Conservation (phyloP, 1,140 invertebrate genomes). For the Camponotus vicinus region DNA sequence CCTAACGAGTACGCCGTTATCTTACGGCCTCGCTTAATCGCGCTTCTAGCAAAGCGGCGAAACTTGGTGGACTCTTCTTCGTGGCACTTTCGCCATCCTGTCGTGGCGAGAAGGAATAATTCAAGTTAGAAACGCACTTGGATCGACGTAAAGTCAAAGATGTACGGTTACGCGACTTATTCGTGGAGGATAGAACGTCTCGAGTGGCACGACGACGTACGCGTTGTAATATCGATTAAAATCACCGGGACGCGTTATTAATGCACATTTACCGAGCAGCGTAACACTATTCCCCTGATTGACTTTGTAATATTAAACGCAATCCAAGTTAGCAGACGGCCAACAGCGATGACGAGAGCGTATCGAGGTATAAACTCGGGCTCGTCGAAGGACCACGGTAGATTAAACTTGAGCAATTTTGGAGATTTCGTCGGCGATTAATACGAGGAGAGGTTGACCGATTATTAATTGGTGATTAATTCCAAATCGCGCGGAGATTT, state of each 20-base stretch:
- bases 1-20: conserved; percentile 73
- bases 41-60: conserved; percentile 46
- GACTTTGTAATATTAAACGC: conserved; percentile 83
- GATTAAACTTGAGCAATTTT: conserved; percentile 60
- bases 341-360: conserved; percentile 17
- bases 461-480: conserved; percentile 66
- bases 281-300: conserved; percentile 72
- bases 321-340: conserved; percentile 81
- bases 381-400: conserved; percentile 47
- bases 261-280: conserved; percentile 24
- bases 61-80: conserved; percentile 67
- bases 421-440: conserved; percentile 55
- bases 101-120: background rate
- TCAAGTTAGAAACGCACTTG: background rate
- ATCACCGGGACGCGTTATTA: conserved; percentile 58
- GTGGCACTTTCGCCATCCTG: background rate
- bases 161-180: background rate
- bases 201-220: background rate
- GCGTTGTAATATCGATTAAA: conserved; percentile 65
- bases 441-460: conserved; percentile 14
- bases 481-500: conserved; percentile 36
- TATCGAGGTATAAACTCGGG: conserved; percentile 47
- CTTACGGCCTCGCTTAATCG: conserved; percentile 77
- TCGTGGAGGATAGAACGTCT: background rate
- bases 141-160: background rate